A percentile compares a stretch with the other conserved stretches of the same genome.
phyloP scores from a whole-genome alignment of 2,888 invertebrate species.

The Ormyrus labotus region DNA sequence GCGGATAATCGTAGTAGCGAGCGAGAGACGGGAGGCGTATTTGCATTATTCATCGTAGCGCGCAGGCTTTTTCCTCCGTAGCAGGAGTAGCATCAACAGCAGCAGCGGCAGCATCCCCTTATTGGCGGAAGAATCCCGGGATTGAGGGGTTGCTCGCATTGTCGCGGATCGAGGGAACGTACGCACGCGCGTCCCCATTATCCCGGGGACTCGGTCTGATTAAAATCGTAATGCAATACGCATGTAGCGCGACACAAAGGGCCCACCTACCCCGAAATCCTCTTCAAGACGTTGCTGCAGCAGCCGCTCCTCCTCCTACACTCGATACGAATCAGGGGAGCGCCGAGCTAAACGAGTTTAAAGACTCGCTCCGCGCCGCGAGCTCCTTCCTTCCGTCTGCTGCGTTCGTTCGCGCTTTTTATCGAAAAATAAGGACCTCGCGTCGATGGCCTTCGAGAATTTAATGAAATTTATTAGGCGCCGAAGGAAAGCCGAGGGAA shows the following conservation, averaged over 20 bases:
- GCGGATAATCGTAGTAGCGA: conserved; percentile 9
- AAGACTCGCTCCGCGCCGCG: neutral
- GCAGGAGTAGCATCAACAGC: too few relatives aligned
- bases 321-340: conserved; percentile 34
- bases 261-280: conserved; percentile 32
- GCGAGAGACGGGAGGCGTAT: conserved; percentile 15
- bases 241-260: conserved; percentile 61
- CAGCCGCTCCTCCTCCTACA: neutral
- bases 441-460: conserved; percentile 40
- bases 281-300: conserved; percentile 21
- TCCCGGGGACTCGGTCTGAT: conserved; percentile 62
- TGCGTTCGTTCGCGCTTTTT: neutral
- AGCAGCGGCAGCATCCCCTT: conserved; percentile 35
- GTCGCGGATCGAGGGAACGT: conserved; percentile 26
- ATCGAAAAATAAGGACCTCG: conserved; percentile 11
- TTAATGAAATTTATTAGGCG: conserved; percentile 48
- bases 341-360: conserved; percentile 32
- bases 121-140: conserved; percentile 40
- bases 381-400: too few relatives aligned
- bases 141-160: conserved; percentile 14
- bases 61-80: conserved; percentile 2
- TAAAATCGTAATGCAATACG: conserved; percentile 74
- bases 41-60: conserved; percentile 51
- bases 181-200: conserved; percentile 16
- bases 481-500: conserved; percentile 13